Conservation (phyloP, 2,113 vertebrate species). For the Arothron firmamentum region DNA sequence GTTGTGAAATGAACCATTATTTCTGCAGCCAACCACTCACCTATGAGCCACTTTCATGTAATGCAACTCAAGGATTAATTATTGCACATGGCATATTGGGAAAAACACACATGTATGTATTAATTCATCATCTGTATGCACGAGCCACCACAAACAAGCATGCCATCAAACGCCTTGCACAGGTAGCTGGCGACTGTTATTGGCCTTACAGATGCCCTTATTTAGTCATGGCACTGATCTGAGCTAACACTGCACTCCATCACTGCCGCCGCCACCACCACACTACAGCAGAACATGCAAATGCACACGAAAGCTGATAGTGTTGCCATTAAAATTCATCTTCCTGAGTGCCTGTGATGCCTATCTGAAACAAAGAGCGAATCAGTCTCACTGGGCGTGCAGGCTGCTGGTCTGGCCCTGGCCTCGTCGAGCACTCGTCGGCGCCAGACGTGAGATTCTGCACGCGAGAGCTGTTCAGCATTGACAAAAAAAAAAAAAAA, state of each 20-base stretch:
- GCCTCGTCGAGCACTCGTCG: slow-evolving; percentile 35
- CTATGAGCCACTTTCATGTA: background rate
- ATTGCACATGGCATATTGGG: background rate
- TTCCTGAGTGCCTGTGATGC: slow-evolving; percentile 48
- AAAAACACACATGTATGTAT: background rate
- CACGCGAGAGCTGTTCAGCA: slow-evolving; percentile 12
- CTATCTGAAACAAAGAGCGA: slow-evolving; percentile 31
- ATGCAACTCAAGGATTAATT: background rate
- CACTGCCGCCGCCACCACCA: slow-evolving; percentile 40
- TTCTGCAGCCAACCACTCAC: background rate
- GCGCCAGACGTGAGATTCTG: slow-evolving; percentile 23
- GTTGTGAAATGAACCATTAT: too few relatives aligned
- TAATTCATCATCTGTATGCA: too few relatives aligned
- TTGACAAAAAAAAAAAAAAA: slow-evolving; percentile 21
- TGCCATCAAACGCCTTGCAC: slow-evolving; percentile 17
- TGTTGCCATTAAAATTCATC: slow-evolving; percentile 47
- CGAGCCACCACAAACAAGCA: too few relatives aligned
- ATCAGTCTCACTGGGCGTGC: slow-evolving; percentile 36
- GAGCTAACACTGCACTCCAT: slow-evolving; percentile 22
- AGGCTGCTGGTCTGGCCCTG: slow-evolving; percentile 7
- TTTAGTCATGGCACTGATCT: slow-evolving; percentile 48
- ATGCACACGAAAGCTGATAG: slow-evolving; percentile 33
- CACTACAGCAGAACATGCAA: slow-evolving; percentile 51
- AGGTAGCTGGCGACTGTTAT: slow-evolving; percentile 40
- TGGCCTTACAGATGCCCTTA: slow-evolving; percentile 48